Base-by-base conservation (phyloP, 2,113 vertebrate species). In the Passer domesticus region DNA sequence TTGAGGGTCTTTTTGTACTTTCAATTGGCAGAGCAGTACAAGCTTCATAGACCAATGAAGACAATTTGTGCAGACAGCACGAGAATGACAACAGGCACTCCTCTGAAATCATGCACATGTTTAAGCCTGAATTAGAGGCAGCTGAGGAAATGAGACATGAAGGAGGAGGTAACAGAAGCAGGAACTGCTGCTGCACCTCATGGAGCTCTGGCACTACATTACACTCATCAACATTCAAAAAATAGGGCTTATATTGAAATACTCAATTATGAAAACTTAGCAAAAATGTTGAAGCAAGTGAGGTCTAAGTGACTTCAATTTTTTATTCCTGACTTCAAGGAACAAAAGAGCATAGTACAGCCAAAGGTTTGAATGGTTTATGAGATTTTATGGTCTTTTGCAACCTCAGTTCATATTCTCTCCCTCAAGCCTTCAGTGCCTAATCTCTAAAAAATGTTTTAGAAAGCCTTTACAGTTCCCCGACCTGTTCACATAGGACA, bases 381-480 rank as follows among this genome's bases (percentile, higher is more conserved):
- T 92, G 88, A 83, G 94, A 89, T 92, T 92, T 96, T 87, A 81
- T 81, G 76, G 52, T 92, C 83, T 93, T 95, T 82, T 94, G 95
- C 87, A 92, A 91, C 58, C 76, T 82, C 73, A 12, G 92, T 90
- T 94, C 93, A 78, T 94, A 81, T 92, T 59, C 67, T 92, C 60
- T 90, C 72, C 83, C 76, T 87, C 79, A 87, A 95, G 79, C 60
- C 77, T 91, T 90, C 47, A 60, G 78, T 92, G 79, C 35, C 44
- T 96, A 92, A 96, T 90, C 60, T 83, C 83, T 92, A 67, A 93
- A 96, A 95, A 72, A 95, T 91, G 94, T 69, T 92, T 89, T 62
- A 93, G 62, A 96, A 96, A 93, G 90, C 60, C 41, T 68, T 78
- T 74, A 58, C 64, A 92, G 64, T 53, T 96, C n/a, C 72, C 30